These are phyloP conservation scores for Zapus hudsonius DNA, from an alignment of 2,113 vertebrate species.

Conservation along the genomic window DNA sequence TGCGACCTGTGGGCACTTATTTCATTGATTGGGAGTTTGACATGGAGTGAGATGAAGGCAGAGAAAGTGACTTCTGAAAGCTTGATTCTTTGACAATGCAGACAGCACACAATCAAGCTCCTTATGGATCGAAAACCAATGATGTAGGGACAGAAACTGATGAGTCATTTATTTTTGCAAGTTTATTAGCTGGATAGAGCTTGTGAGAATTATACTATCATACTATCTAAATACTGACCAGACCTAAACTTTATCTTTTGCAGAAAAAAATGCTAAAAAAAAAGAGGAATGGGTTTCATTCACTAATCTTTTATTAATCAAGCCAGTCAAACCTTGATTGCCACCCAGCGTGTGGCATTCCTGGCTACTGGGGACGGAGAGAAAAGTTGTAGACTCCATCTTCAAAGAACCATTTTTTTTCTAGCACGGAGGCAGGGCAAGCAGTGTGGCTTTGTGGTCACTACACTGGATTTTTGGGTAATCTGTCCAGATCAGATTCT, in stretches of 20 bases:
- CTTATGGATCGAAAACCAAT: slow-evolving; percentile 43
- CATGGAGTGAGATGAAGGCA: not conserved
- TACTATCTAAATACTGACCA: not conserved
- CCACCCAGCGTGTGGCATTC: rapidly evolving
- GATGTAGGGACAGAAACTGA: slow-evolving; percentile 58
- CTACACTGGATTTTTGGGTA: not conserved
- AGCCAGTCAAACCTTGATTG: not conserved
- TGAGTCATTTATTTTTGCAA: slow-evolving; percentile 54
- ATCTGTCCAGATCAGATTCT: not conserved
- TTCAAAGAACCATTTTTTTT: not conserved
- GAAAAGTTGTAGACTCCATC: not conserved
- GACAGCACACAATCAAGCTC: slow-evolving; percentile 29
- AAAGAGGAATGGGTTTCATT: not conserved
- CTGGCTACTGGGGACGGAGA: too few relatives aligned
- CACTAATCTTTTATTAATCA: not conserved
- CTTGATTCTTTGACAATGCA: slow-evolving; percentile 20
- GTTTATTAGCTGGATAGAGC: slow-evolving; percentile 54
- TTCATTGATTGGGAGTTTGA: slow-evolving; percentile 37
- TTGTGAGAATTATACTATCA: slow-evolving; percentile 28
- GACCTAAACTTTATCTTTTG: not conserved
- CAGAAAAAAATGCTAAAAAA: not conserved
- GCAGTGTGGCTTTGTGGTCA: not conserved
- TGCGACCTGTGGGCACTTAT: not conserved
- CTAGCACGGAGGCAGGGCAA: too few relatives aligned
- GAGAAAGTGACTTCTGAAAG: slow-evolving; percentile 47